These are phyloP conservation scores for Empidonax traillii DNA, from an alignment of 2,113 vertebrate genomes.

Conservation along the genomic window DNA sequence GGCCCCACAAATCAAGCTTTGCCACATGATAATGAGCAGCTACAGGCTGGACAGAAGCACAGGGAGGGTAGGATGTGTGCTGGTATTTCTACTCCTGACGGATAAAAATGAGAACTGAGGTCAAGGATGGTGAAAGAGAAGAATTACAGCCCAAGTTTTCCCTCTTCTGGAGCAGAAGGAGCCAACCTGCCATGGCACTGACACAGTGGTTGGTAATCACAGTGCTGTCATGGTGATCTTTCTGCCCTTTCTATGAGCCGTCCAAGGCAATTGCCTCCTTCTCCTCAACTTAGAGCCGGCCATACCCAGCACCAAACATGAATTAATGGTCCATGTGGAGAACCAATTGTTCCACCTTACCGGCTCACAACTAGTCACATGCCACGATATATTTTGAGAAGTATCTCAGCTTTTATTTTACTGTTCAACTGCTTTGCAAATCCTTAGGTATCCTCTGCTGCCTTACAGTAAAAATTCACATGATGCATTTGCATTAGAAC, in stretches of 20 bases:
- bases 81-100: not conserved
- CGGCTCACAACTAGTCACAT: not conserved
- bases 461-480: constrained; percentile 43
- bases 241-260: not conserved
- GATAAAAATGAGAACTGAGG: not conserved
- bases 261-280: not conserved
- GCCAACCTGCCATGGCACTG: not conserved
- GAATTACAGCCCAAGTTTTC: not conserved
- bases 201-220: not conserved
- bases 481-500: constrained; percentile 55
- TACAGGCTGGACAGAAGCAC: not conserved
- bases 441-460: not conserved
- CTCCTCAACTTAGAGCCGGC: not conserved
- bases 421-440: constrained; percentile 9
- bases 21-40: not conserved
- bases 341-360: not conserved
- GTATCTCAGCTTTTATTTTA: not conserved
- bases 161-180: not conserved
- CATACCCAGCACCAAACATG: not conserved
- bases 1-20: not conserved
- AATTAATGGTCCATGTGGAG: not conserved
- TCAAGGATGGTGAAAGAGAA: not conserved
- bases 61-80: not conserved
- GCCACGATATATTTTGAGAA: not conserved
- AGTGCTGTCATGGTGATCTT: not conserved